phyloP scores from a whole-genome alignment of 1,140 invertebrate species.

The Sitobion miscanthi region DNA sequence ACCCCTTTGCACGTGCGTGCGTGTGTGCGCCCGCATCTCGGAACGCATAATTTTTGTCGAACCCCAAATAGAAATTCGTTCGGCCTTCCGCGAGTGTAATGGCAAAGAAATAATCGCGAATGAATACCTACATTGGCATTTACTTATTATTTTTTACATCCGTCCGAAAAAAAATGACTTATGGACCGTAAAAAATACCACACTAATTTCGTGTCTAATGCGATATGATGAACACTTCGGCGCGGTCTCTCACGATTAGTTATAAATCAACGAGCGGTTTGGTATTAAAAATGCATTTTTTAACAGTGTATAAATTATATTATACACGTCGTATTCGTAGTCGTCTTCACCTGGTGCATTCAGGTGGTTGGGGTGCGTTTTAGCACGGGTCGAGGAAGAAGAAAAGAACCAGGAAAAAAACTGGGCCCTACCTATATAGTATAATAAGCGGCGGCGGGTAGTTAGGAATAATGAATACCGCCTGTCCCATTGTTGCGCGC shows the following conservation, averaged over 20 bases:
- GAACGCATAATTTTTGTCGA: background rate
- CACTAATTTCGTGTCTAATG: constrained; percentile 53
- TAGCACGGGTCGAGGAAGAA: constrained; percentile 40
- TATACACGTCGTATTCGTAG: background rate
- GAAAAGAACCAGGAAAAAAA: constrained; percentile 30
- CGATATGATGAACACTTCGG: background rate
- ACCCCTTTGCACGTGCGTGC: constrained; percentile 14
- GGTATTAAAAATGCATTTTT: constrained; percentile 41
- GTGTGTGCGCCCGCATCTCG: too few species aligned
- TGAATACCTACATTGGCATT: background rate
- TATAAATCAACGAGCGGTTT: constrained; percentile 49
- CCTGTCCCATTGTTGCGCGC: background rate
- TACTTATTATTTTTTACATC: background rate
- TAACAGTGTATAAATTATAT: constrained; percentile 42
- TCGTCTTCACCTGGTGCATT: constrained; percentile 5
- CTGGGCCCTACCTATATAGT: background rate
- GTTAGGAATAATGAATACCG: background rate
- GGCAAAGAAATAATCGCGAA: background rate
- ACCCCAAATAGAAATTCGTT: constrained; percentile 27
- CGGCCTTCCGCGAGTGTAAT: background rate
- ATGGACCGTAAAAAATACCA: constrained; percentile 51
- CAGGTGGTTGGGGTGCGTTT: constrained; percentile 33
- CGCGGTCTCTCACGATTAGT: background rate
- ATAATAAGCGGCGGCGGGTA: background rate
- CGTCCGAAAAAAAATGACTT: constrained; percentile 6